Base-by-base conservation (phyloP, 2,888 invertebrate species). In the Hydrotaea cyrtoneurina region DNA sequence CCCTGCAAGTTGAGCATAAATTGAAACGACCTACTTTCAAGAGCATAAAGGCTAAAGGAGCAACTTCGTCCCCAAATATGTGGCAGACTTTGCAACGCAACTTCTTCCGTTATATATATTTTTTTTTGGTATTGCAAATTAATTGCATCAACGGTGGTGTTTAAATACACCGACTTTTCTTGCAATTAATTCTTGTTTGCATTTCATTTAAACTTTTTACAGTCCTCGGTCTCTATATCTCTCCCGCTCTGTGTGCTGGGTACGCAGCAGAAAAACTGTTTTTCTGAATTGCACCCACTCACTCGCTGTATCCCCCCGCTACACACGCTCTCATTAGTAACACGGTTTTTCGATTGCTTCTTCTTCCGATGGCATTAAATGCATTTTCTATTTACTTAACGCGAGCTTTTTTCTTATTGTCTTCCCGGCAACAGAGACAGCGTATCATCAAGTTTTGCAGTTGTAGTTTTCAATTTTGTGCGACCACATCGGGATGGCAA, bases 321-420 rank as follows among this genome's bases (percentile, higher is more conserved):
- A 7, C 43, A 15, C 50, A n/a, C 26, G 15, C 15, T 23, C 62
- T 62, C 62, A 62, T 62, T 62, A 62, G 62, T 62, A 62, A 62
- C 62, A 31, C 31, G 2, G 31, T 31, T 31, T 15, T n/a, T 15
- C 31, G 31, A n/a, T 62, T 62, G 31, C 2, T 26, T 26, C 26
- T 36, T n/a, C 26, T 31, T 21, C 39, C 11, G 69, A 43, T 21
- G 39, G 23, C 21, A 23, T 69, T 69, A 69, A 69, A 69, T 69
- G 69, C 69, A 69, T 69, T 69, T 69, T 69, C 43, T 69, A 69
- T 69, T 69, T 43, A 46, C 69, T 69, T 46, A 46, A 69, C 46
- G 66, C 26, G 31, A 17, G 31, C 46, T 46, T 69, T 69, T 69
- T 46, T 69, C 46, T 69, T 69, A 69, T 43, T 69, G 43, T 69